phyloP scores from a whole-genome alignment of 2,113 vertebrate genomes.

The Trinectes maculatus region DNA sequence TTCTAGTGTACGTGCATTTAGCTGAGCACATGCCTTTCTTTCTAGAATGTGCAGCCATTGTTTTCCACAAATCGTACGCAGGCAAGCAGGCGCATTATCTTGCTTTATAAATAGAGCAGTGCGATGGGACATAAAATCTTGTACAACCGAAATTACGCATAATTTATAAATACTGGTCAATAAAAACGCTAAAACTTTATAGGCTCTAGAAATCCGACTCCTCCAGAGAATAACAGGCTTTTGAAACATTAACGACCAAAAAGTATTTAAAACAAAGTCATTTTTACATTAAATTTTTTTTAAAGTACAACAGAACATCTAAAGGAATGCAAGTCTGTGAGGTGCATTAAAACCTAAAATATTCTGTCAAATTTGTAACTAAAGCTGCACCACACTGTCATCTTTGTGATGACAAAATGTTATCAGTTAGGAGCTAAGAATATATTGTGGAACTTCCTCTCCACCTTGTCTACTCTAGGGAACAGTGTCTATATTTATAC shows the following conservation, averaged over 20 bases:
- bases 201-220: no score
- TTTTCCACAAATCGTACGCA: conserved; percentile 15
- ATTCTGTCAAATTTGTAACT: conserved; percentile 27
- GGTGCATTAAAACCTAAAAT: conserved; percentile 1
- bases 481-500: conserved; percentile 13
- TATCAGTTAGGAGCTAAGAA: neutral
- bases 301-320: no score
- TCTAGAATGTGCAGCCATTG: conserved; percentile 24
- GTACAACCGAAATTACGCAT: neutral
- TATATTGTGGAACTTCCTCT: neutral
- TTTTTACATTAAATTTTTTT: neutral
- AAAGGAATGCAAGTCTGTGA: conserved; percentile 8
- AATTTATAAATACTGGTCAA: neutral
- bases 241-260: neutral
- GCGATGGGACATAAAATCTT: neutral
- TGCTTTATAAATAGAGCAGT: conserved; percentile 1
- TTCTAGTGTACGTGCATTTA: conserved; percentile 26
- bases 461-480: neutral
- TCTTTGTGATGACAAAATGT: conserved; percentile 19
- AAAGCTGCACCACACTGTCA: conserved; percentile 35
- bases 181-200: neutral
- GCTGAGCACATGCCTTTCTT: conserved; percentile 24
- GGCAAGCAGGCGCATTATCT: neutral
- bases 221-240: no score
- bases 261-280: neutral